Percentiles rank a stretch among this genome's conserved stretches.
phyloP scores from a whole-genome alignment of 2,888 invertebrate species.

The Cordilura impudica region DNA sequence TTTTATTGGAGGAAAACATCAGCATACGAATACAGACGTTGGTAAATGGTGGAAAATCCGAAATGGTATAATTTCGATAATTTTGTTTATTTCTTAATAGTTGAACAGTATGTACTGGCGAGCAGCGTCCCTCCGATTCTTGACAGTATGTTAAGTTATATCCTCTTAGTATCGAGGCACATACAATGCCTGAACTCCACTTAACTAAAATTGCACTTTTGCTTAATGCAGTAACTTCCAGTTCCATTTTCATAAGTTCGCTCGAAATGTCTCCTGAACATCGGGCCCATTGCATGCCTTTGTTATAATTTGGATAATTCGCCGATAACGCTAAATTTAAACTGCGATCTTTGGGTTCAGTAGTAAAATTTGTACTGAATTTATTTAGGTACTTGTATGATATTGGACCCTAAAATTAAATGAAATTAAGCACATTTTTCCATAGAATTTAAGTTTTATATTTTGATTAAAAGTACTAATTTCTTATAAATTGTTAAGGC shows the following conservation, averaged over 20 bases:
- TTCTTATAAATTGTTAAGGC: too few relatives aligned
- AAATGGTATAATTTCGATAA: conserved; percentile 77
- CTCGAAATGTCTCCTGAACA: conserved; percentile 77
- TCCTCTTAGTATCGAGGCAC: conserved; percentile 84
- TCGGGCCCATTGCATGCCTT: conserved; percentile 90
- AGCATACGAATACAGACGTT: conserved; percentile 85
- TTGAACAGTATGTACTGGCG: conserved; percentile 6
- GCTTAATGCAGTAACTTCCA: conserved; percentile 60
- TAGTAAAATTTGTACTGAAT: conserved; percentile 66
- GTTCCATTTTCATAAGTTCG: conserved; percentile 66
- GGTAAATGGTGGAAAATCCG: conserved; percentile 84
- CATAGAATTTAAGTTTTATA: too few relatives aligned
- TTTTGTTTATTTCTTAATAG: conserved; percentile 45
- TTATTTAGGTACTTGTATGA: conserved; percentile 80
- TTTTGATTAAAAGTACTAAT: too few relatives aligned
- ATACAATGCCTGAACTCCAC: conserved; percentile 88
- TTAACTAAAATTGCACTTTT: conserved; percentile 80
- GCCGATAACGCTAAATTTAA: conserved; percentile 86
- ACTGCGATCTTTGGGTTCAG: conserved; percentile 80
- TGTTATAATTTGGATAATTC: conserved; percentile 83
- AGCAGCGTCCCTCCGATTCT: conserved; percentile 73
- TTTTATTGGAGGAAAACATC: conserved; percentile 80
- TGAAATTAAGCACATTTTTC: background rate
- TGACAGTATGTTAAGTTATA: conserved; percentile 87
- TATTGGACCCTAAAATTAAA: conserved; percentile 79